Evolutionary conservation across 2,797 vertebrate genomes (phyloP), one percentile per base, ranked within the genome.

Genomic region (Danio choprae): DNA sequence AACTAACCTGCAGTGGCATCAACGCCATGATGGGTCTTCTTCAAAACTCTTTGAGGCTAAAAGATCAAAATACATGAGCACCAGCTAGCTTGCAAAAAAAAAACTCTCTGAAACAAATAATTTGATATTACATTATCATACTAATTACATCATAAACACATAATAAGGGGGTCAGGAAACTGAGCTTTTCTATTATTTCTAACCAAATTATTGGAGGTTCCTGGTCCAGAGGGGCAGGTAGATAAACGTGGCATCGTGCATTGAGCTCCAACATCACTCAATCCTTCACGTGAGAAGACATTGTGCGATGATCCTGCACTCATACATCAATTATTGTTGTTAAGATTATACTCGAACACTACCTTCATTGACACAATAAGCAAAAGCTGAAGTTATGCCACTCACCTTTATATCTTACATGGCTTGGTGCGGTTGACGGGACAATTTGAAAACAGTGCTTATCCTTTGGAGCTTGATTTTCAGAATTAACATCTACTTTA

Each of bases 1-100:
- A 60, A 11, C 84, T 83, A 15, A 94, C 92, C 92, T 86, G 87
- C 6, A 16, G 43, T 20, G 11, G 76, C 13, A 62, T 78, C 87
- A 50, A 79, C 43, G 79, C 89, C 90, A 59, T 81, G 83, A 50
- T n/a, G 84, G 81, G 74, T 90, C 85, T 90, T 92, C 90, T 87
- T 87, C 65, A 92, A 41, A 5, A 93, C 89, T 86, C 91, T 88
- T 82, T 90, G 89, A 12, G 92, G 90, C 93, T 94, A 86, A 58
- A 82, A 80, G 82, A 63, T 53, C 5, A 75, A 80, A 69, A n/a
- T 78, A 4, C 12, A 76, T 53, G 18, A 60, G 0, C 44, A 74
- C 4, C 3, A 70, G 18, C 68, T 0, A 65, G 7, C 59, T 5
- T 60, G 1, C 56, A 48, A 76, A 29, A 11, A 55, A 8, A 29